Conservation (phyloP, 1,140 invertebrate species). For the Zaprionus davidi region DNA sequence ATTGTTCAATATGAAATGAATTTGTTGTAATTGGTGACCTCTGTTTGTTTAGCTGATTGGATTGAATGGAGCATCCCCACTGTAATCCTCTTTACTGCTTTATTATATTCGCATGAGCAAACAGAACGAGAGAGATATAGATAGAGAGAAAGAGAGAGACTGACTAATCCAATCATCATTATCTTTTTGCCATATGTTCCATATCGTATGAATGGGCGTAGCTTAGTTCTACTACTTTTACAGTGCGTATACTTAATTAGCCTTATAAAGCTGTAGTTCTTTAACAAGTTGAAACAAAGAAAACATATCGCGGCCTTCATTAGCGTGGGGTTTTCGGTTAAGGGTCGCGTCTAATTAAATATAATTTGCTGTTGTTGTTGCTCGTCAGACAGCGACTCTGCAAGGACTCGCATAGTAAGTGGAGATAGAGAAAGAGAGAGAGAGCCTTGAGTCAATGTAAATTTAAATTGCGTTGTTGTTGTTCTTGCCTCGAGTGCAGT, state of each 20-base stretch:
- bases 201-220: not conserved
- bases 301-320: not conserved
- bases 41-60: conserved; percentile 39
- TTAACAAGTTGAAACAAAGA: conserved; percentile 24
- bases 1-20: not conserved
- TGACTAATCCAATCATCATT: conserved; percentile 32
- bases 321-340: not conserved
- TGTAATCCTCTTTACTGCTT: not conserved
- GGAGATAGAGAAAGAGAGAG: not conserved
- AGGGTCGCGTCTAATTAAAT: conserved; percentile 34
- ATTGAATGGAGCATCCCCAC: not conserved
- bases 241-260: conserved; percentile 73
- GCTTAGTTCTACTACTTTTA: not conserved
- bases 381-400: conserved; percentile 37
- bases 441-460: conserved; percentile 31
- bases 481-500: not conserved
- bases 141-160: not conserved
- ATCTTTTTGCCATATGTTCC: conserved; percentile 5
- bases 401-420: conserved; percentile 18
- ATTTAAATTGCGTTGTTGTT: conserved; percentile 19
- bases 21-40: not conserved
- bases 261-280: conserved; percentile 41
- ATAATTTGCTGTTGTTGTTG: conserved; percentile 25
- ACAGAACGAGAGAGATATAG: not conserved
- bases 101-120: not conserved